These are phyloP conservation scores for Hyperoplus immaculatus DNA, from an alignment of 2,797 vertebrate genomes.

Conservation along the genomic window DNA sequence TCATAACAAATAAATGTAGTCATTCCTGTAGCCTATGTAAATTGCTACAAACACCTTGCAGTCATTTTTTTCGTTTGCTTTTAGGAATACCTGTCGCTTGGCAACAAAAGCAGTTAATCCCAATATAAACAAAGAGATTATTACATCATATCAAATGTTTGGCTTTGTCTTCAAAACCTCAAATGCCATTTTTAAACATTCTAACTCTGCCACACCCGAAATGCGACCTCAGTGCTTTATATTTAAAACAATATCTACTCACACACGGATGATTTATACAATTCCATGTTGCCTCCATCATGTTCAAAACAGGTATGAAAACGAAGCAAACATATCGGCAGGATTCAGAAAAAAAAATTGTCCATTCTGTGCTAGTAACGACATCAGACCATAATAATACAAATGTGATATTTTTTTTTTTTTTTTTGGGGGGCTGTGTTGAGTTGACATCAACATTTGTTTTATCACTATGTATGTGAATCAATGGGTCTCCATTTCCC, in stretches of 20 bases:
- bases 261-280: background rate
- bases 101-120: slow-evolving; percentile 23
- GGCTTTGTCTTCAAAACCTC: slow-evolving; percentile 34
- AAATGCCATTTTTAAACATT: slow-evolving; percentile 29
- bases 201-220: slow-evolving; percentile 6
- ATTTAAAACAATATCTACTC: background rate
- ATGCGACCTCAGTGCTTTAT: slow-evolving; percentile 46
- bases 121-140: slow-evolving; percentile 16
- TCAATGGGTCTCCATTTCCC: slow-evolving; percentile 14
- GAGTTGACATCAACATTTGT: slow-evolving; percentile 9
- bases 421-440: background rate
- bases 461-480: slow-evolving; percentile 13
- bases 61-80: slow-evolving; percentile 9
- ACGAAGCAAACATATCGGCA: slow-evolving; percentile 16
- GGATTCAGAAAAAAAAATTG: slow-evolving; percentile 3
- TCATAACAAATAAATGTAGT: no score
- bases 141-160: slow-evolving; percentile 40
- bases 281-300: slow-evolving; percentile 6
- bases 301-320: background rate
- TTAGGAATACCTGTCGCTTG: slow-evolving; percentile 16
- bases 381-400: slow-evolving; percentile 6
- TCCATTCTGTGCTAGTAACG: slow-evolving; percentile 17
- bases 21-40: no score
- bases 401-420: slow-evolving; percentile 6
- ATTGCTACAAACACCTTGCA: slow-evolving; percentile 2